These are phyloP conservation scores for Drosophila nigricruria DNA, from an alignment of 2,888 invertebrate genomes.

Conservation along the genomic window DNA sequence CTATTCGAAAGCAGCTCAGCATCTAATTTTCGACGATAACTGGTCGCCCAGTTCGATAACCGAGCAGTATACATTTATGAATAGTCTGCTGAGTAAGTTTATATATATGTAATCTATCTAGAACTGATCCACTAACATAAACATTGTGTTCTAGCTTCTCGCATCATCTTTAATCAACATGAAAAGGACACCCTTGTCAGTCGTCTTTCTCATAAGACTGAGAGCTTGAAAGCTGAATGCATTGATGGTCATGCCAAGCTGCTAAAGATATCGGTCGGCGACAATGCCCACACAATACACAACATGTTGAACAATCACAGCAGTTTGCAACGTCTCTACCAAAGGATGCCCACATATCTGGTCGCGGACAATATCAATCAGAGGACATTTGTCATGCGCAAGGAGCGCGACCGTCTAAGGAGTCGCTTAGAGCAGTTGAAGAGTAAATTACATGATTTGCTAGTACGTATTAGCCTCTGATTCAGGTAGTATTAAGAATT, in stretches of 20 bases:
- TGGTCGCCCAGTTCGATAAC: conserved; percentile 4
- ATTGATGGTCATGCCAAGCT: conserved; percentile 60
- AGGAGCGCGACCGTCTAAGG: conserved; percentile 81
- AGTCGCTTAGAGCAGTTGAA: conserved; percentile 69
- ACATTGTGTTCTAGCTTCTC: neutral
- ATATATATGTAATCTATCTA: neutral
- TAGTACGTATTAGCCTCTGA: conserved; percentile 57
- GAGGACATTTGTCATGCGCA: conserved; percentile 83
- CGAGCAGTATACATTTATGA: neutral
- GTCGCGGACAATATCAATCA: conserved; percentile 83
- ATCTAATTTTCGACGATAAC: neutral
- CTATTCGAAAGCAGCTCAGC: neutral
- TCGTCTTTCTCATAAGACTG: neutral
- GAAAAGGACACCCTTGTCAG: neutral
- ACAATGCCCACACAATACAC: conserved; percentile 76
- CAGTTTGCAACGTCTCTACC: conserved; percentile 82
- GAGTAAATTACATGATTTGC: conserved; percentile 64
- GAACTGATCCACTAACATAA: neutral
- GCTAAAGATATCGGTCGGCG: conserved; percentile 71
- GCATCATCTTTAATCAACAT: neutral
- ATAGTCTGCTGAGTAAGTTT: neutral
- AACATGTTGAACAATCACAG: conserved; percentile 81
- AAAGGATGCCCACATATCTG: conserved; percentile 80
- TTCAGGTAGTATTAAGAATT: neutral
- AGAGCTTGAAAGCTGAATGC: neutral